Base-by-base conservation (phyloP, 1,140 invertebrate species). In the Tenebrio molitor region DNA sequence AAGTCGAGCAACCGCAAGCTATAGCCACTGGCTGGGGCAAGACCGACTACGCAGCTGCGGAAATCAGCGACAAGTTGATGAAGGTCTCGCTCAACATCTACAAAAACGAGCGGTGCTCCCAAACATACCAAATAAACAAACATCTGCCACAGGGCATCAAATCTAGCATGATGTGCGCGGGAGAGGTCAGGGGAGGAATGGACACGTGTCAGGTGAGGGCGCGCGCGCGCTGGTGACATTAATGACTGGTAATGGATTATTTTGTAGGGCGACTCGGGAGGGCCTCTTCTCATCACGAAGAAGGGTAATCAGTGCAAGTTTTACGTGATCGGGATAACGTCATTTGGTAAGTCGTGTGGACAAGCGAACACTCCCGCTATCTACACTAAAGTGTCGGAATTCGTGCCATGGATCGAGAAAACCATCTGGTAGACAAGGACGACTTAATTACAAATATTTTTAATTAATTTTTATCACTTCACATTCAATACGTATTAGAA, bases 121-220 rank as follows among this genome's bases (percentile, higher is more conserved):
- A 83, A 1, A 78, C 85, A 10, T 88, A 88, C 65, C 75, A 76
- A 1, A 76, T 76, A 17, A 67, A 80, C 15, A 83, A 79, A 12
- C 82, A 84, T 12, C 74, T 90, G 16, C 83, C 84, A 0, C 72
- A 82, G 6, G 90, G 91, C 0, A 86, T 91, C 23, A 80, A 79
- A 8, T 73, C 83, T 1, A 84, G 82, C 0, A 90, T 93, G 84
- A 75, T 95, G 41, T 95, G 93, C 77, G 93, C 92, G 0, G 92
- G 92, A 0, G 84, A 89, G 46, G 81, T 90, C 33, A 82, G 87
- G 29, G 91, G 91, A 0, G 91, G 91, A 1, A 90, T 89, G 73
- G 93, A 95, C 76, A 92, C 92, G 0, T 94, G 93, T 77, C 91
- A 93, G 86, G 91, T 90, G 50, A 65, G 44, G 8, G 25, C 25